Evolutionary conservation across 2,888 invertebrate species (phyloP), one percentile per base, ranked within the genome.

Genomic region (Aradus depressus): DNA sequence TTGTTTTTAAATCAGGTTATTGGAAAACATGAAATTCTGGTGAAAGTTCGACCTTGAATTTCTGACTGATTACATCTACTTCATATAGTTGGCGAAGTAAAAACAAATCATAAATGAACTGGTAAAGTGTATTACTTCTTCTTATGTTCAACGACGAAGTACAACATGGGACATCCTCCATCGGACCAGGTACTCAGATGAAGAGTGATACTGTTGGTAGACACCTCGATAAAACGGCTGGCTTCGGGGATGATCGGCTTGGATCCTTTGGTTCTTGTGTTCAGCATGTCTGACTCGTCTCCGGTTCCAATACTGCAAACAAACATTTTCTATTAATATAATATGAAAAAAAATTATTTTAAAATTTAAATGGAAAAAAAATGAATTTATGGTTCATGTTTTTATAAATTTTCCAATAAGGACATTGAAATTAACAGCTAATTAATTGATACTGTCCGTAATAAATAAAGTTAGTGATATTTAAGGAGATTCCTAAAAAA

Each of bases 101-200:
- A 4, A 37, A 21, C 18, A 12, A 16, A 3, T 12, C 8, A 2
- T n/a, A 38, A n/a, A 19, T 22, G 21, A 12, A 18, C 4, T 4
- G 21, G n/a, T 54, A 38, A 12, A 42, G n/a, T 22, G 5, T 32
- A 47, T 70, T 72, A 90, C 90, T 86, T 88, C 68, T 87, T 87
- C 71, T 89, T 90, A 66, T 92, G 88, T 70, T 92, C 91, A 44
- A 95, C 88, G 57, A 93, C 91, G 67, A 92, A 95, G 67, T 91
- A 89, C 58, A 85, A 77, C 86, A 96, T 92, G 16, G 91, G 88
- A 66, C 95, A 96, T 54, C 93, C 92, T 50, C 92, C 91, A 67
- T 90, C 90, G 53, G 84, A 82, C 95, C 95, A 96, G 56, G 92
- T 84, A 63, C 81, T 85, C 60, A 96, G 77, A 65, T 92, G 91